Conservation (phyloP, 2,888 invertebrate species). For the Leptinotarsa rubiginosa region DNA sequence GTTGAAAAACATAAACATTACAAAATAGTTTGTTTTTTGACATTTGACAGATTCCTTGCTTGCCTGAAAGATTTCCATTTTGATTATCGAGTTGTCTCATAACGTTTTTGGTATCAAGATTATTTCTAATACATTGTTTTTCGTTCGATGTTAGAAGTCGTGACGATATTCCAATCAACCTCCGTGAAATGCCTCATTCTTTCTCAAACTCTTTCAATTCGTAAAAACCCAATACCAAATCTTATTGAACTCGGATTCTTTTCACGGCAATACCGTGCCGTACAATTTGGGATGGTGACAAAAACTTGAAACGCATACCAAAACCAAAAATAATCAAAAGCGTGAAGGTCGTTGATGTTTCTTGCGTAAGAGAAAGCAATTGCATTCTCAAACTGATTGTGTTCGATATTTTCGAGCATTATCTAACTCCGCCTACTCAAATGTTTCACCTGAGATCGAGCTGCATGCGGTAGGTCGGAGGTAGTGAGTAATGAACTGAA, state of each 20-base stretch:
- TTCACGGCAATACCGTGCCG: constrained; percentile 8
- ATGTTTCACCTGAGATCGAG: constrained; percentile 11
- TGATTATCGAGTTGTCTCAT: no score
- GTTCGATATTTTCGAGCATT: constrained; percentile 36
- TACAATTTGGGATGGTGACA: constrained; percentile 5
- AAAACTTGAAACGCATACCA: constrained; percentile 1
- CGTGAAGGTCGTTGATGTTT: constrained; percentile 43
- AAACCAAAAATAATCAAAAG: constrained; percentile 12
- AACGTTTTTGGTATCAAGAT: no score
- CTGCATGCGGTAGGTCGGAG: constrained; percentile 19
- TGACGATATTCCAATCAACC: background rate
- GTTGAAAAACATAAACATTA: no score
- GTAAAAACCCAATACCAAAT: background rate
- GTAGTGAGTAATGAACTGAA: constrained; percentile 14
- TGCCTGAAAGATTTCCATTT: no score
- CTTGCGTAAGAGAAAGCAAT: constrained; percentile 45
- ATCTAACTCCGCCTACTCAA: constrained; percentile 39
- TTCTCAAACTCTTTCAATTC: background rate
- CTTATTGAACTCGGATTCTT: background rate
- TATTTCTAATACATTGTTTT: no score
- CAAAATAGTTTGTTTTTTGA: no score
- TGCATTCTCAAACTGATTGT: constrained; percentile 44
- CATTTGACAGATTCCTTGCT: no score
- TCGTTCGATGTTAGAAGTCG: background rate
- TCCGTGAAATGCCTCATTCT: background rate